Percentiles rank a stretch among this genome's conserved stretches.
phyloP scores from a whole-genome alignment of 2,113 vertebrate species.

The Columba livia region DNA sequence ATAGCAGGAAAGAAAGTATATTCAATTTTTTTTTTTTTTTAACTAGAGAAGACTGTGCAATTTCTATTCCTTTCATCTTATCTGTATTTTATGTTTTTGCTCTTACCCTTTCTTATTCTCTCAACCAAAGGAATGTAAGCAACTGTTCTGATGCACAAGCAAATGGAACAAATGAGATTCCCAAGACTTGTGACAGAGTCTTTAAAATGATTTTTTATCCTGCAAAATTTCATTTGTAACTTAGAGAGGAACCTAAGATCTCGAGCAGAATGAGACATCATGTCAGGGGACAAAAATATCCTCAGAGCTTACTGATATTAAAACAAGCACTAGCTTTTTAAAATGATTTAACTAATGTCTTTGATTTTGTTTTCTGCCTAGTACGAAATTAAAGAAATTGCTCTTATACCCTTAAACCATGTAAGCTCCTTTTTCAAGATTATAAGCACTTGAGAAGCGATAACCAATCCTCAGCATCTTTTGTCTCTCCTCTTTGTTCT shows the following conservation, averaged over 20 bases:
- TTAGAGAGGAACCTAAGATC: neutral
- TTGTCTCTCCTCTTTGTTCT: neutral
- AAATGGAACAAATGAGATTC: neutral
- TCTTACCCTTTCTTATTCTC: neutral
- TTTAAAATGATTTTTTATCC: neutral
- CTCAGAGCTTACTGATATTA: neutral
- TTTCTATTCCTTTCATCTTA: neutral
- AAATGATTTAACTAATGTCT: neutral
- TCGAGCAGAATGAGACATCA: neutral
- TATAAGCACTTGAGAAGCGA: neutral
- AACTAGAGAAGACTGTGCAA: neutral
- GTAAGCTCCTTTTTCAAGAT: neutral
- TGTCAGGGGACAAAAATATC: neutral
- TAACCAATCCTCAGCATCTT: conserved; percentile 8
- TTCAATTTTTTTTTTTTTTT: neutral
- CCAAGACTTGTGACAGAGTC: neutral
- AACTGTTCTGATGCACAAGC: neutral
- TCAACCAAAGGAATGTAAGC: neutral
- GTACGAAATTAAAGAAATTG: neutral
- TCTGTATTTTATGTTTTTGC: neutral
- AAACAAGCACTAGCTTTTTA: neutral
- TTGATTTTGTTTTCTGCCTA: neutral
- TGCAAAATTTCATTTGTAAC: neutral
- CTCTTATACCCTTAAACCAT: neutral
- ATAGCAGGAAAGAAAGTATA: neutral